Conservation (phyloP, 2,888 invertebrate genomes). For the Zonitis immaculata region DNA sequence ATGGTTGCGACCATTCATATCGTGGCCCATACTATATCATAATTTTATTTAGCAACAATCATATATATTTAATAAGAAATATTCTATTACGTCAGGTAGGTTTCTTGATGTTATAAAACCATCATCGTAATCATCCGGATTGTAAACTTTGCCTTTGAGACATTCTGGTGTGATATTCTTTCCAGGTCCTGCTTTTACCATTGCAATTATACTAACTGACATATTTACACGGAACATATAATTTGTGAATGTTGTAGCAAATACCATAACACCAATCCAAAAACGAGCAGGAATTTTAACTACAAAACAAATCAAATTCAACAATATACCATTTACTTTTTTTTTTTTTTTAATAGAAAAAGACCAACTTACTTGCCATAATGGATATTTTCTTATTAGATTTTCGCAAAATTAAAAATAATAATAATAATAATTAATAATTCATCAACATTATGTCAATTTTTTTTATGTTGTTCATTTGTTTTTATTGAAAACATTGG, state of each 20-base stretch:
- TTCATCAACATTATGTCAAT: too few relatives aligned
- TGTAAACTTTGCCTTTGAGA: conserved; percentile 8
- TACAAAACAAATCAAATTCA: too few relatives aligned
- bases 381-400: too few relatives aligned
- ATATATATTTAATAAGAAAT: neutral
- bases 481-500: too few relatives aligned
- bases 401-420: too few relatives aligned
- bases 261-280: conserved; percentile 61
- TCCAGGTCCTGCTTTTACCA: conserved; percentile 53
- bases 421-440: too few relatives aligned
- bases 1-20: conserved; percentile 32
- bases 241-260: conserved; percentile 63
- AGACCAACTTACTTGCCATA: too few relatives aligned
- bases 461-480: too few relatives aligned
- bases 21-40: conserved; percentile 28
- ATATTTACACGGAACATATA: conserved; percentile 70
- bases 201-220: conserved; percentile 64
- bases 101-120: neutral
- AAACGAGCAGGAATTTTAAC: conserved; percentile 28
- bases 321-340: too few relatives aligned
- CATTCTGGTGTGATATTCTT: conserved; percentile 24
- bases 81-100: neutral
- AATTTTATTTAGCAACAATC: too few relatives aligned
- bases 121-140: too few relatives aligned
- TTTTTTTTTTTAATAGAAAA: too few relatives aligned